Base-by-base conservation (phyloP, 2,797 vertebrate genomes). In the Eulemur mongoz region DNA sequence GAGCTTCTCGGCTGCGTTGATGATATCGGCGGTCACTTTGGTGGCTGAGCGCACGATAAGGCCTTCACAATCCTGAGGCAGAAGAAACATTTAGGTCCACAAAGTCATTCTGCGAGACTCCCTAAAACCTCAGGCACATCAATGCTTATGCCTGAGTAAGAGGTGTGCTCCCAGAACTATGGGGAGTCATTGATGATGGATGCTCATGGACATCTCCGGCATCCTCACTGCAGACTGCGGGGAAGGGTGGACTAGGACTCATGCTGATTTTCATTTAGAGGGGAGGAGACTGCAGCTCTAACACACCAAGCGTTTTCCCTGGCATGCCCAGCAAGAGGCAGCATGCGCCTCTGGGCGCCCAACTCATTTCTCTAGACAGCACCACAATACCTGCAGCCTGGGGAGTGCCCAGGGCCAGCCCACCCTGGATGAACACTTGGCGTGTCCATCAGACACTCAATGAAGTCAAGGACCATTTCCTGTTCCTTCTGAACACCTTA, bases 21-120 rank as follows among this genome's bases (percentile, higher is more conserved):
- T 99, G 91, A 99, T 95, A 0, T 99, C 99, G 0, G 99, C 99
- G 0, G 99, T 99, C 17, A 99, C 99, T 98, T 99, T 99, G 76
- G 99, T 99, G 38, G 99, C 99, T 0, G 99, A 99, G 96, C 99
- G 99, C 40, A 99, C 99, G 0, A 99, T 99, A 2, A 99, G 99
- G 75, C 99, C 99, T 59, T 99, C 99, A 9, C 99, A 99, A 97
- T 99, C 98, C 99, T 99, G 78, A 7, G 13, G 52, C 89, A 84
- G 52, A 83, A 38, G 22, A 48, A 43, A 93, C 2, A 65, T 4
- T 0, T 15, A 52, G 50, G 38, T 40, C 48, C n/a, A 54, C 6
- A 7, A 18, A 30, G 17, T 5, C 0, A 2, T 43, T 61, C 69
- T 82, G 10, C 7, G 4, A 89, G 57, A 23, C 38, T 67, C 45